These are phyloP conservation scores for Tholera decimalis DNA, from an alignment of 2,888 invertebrate species.

Conservation along the genomic window DNA sequence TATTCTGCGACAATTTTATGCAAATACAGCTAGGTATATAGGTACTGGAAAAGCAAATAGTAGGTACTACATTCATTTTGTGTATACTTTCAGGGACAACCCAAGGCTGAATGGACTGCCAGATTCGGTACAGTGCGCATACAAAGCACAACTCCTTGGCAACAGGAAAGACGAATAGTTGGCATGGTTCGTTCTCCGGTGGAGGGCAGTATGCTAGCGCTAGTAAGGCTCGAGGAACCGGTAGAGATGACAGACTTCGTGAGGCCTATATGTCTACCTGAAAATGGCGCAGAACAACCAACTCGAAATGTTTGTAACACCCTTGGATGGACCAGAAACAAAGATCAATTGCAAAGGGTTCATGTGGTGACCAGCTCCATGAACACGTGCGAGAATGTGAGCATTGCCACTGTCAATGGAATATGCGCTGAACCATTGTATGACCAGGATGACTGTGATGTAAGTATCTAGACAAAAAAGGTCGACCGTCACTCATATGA, in stretches of 20 bases:
- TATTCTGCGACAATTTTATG: too few species aligned
- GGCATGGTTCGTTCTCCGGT: constrained; percentile 97
- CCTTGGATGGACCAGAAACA: constrained; percentile 96
- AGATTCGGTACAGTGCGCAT: constrained; percentile 95
- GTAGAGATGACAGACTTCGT: constrained; percentile 95
- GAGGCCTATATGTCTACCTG: constrained; percentile 95
- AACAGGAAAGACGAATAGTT: constrained; percentile 95
- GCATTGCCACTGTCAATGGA: constrained; percentile 96
- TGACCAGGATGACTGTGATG: constrained; percentile 96
- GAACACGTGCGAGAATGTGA: constrained; percentile 96
- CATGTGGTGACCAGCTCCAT: constrained; percentile 95
- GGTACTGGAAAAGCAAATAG: not conserved
- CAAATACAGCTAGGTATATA: too few species aligned
- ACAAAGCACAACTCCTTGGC: constrained; percentile 96
- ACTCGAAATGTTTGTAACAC: constrained; percentile 93
- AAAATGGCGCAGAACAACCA: constrained; percentile 82
- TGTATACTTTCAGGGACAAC: constrained; percentile 92
- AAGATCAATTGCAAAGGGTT: constrained; percentile 95
- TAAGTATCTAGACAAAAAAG: constrained; percentile 86
- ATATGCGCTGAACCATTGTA: constrained; percentile 96
- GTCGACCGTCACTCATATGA: too few species aligned
- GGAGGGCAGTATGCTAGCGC: constrained; percentile 96
- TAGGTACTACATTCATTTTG: not conserved
- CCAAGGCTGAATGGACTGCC: constrained; percentile 97
- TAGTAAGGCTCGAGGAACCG: constrained; percentile 95